Base-by-base conservation (phyloP, 2,797 vertebrate species). In the Parotocinclus haroldoi region DNA sequence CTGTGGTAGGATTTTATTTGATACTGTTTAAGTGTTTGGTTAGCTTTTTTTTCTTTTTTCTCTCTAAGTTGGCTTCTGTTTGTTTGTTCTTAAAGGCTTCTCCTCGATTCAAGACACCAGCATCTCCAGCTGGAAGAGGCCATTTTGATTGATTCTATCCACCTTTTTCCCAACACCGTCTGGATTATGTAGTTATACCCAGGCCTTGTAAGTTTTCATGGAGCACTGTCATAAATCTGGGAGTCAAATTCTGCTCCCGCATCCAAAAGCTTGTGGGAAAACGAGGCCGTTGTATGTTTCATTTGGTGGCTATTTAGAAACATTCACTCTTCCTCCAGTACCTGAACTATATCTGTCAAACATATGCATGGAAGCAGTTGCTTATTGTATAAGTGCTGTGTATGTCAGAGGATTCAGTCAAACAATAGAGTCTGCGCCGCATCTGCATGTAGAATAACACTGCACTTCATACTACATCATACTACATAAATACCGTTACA, bases 91-190 rank as follows among this genome's bases (percentile, higher is more conserved):
- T 52, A n/a, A 63, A 73, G 76, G 59, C 63, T 54, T 44, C 64
- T 19, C 58, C 70, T 64, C 48, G 48, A 65, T 91, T 92, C 76
- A 94, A 90, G 80, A 88, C 87, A 27, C 86, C 90, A 76, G 87
- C 40, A 1, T 3, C 89, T 63, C 85, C 92, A 69, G 86, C 89
- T 49, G 91, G 89, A 72, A 89, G 88, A 88, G 84, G 85, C 63
- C 68, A 82, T 0, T 91, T 89, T 83, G 92, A 95, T 71, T 94
- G 85, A 90, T 72, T 51, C 7, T 64, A 54, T 62, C 69, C 69
- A 70, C 78, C 39, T 44, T 46, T 55, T 48, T 78, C 73, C 77
- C 72, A 76, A 49, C 46, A 27, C 58, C 40, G 7, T 17, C 44
- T 68, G 45, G 40, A 85, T 84, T 87, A 85, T 89, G 88, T 89